Conservation (phyloP, 2,888 invertebrate species). For the Metopia argyrocephala region DNA sequence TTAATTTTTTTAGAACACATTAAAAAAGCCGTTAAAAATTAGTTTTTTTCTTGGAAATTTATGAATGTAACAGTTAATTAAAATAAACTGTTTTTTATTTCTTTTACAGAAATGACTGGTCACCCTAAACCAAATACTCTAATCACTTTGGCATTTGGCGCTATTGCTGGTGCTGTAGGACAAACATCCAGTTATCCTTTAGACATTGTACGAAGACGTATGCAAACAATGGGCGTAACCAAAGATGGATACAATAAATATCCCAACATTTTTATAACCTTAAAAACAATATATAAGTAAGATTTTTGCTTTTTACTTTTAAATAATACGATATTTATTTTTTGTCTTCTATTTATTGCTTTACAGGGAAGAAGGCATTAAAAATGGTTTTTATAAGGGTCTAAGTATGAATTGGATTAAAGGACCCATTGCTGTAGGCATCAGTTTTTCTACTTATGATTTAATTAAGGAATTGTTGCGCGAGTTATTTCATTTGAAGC, state of each 20-base stretch:
- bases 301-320: slow-evolving; percentile 65
- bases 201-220: slow-evolving; percentile 88
- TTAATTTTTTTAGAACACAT: no score
- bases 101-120: slow-evolving; percentile 77
- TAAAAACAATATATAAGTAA: slow-evolving; percentile 85
- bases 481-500: slow-evolving; percentile 76
- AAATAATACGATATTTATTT: no score
- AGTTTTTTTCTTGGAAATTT: no score
- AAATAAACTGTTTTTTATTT: not conserved
- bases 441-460: slow-evolving; percentile 98
- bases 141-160: slow-evolving; percentile 89
- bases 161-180: slow-evolving; percentile 93
- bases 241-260: slow-evolving; percentile 80
- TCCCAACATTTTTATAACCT: slow-evolving; percentile 83
- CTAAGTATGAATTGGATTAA: slow-evolving; percentile 99
- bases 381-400: slow-evolving; percentile 96
- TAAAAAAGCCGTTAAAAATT: no score
- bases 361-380: slow-evolving; percentile 90
- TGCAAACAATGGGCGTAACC: slow-evolving; percentile 81
- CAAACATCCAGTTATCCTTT: slow-evolving; percentile 98
- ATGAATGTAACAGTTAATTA: not conserved
- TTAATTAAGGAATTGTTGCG: slow-evolving; percentile 83
- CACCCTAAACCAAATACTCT: slow-evolving; percentile 80
- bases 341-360: no score
- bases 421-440: slow-evolving; percentile 93